A percentile compares a stretch with the other conserved stretches of the same genome.
Conservation (phyloP, 2,797 vertebrate species). For the Brachymystax lenok region DNA sequence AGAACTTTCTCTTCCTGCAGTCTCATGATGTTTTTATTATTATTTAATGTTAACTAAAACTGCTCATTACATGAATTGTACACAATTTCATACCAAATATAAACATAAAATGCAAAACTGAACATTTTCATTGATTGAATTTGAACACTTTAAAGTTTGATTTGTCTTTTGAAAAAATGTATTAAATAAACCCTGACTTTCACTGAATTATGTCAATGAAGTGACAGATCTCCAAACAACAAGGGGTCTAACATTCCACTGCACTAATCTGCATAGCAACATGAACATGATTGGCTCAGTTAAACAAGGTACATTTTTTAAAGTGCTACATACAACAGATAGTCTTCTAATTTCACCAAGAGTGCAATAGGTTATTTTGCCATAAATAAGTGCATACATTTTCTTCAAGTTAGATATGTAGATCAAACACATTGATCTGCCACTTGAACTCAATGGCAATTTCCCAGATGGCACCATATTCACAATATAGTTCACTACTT, state of each 20-base stretch:
- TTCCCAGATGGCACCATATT: background rate
- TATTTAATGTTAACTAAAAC: background rate
- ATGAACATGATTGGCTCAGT: constrained; percentile 11
- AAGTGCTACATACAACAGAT: constrained; percentile 17
- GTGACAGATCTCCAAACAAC: background rate
- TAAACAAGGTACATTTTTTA: constrained; percentile 1
- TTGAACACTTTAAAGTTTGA: background rate
- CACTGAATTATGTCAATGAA: background rate
- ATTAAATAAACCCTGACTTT: background rate
- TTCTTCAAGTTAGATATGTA: constrained; percentile 6
- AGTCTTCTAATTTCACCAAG: constrained; percentile 11
- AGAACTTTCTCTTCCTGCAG: background rate
- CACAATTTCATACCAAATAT: background rate
- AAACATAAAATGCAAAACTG: background rate
- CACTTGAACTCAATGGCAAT: background rate
- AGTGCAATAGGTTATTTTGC: constrained; percentile 19
- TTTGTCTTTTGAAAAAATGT: background rate
- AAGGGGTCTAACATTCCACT: background rate
- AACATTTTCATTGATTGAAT: background rate
- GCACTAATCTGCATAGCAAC: constrained; percentile 2
- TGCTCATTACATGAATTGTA: background rate
- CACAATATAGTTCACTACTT: background rate
- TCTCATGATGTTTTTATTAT: background rate
- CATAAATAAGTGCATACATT: constrained; percentile 18
- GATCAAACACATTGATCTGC: background rate